Evolutionary conservation across 1,140 invertebrate species (phyloP), one percentile per base, ranked within the genome.

Genomic region (Ruditapes philippinarum): DNA sequence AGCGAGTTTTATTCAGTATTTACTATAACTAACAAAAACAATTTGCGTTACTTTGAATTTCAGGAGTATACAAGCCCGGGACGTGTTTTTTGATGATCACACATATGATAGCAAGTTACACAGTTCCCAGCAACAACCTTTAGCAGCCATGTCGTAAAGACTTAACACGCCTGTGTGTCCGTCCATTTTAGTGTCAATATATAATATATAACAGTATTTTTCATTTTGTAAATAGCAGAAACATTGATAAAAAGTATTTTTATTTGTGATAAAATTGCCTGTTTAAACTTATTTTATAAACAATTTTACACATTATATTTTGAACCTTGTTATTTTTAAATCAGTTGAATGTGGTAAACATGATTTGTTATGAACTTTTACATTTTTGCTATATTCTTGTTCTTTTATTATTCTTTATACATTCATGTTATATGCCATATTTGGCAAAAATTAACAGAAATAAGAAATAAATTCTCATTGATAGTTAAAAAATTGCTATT

Each of bases 51-150:
- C n/a, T n/a, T n/a, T n/a, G n/a, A n/a, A n/a, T n/a, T 92, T 73
- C 92, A 95, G 95, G 93, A 95, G 95, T 91, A 92, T 95, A 31
- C 94, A 92, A 76, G 93, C 94, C 0, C 62, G 94, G 74, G 94
- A 95, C 91, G 85, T 89, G 62, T 95, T 94, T 86, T 95, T 90
- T 89, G 95, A 95, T 93, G 95, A 95, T 62, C 95, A 95, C 81
- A 93, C 91, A n/a, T 90, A 95, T 88, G 95, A 95, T 88, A 49
- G 76, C 60, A 95, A 95, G 42, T 80, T 83, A 9, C 84, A 91
- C 31, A 74, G 65, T 45, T 78, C 45, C 33, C 79, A 28, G 76
- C 60, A 79, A 45, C 81, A 25, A 42, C 68, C 54, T 33, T 33
- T 82, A 25, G 65, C 87, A 36, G 85, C 85, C 25, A 22, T 70